Conservation (phyloP, 2,888 invertebrate species). For the Conops quadrifasciatus region DNA sequence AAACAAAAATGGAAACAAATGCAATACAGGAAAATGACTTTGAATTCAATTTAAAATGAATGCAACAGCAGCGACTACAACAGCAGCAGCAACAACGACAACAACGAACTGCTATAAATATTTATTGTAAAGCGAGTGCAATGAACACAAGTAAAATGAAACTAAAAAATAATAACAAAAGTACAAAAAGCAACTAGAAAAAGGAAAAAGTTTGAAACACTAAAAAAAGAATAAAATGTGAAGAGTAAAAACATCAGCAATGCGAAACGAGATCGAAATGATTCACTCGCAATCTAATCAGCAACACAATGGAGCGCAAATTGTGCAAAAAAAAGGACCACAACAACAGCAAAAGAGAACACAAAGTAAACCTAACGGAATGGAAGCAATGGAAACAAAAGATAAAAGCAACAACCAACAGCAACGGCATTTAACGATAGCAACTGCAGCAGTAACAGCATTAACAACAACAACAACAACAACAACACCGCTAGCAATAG, state of each 20-base stretch:
- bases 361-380: background rate
- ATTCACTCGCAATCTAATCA: constrained; percentile 40
- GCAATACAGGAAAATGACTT: constrained; percentile 33
- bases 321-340: constrained; percentile 12
- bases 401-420: background rate
- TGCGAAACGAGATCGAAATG: constrained; percentile 34
- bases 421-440: too few species aligned
- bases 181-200: background rate
- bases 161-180: constrained; percentile 6
- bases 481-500: background rate
- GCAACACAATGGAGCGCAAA: constrained; percentile 31
- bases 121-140: constrained; percentile 14
- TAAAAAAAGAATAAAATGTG: background rate
- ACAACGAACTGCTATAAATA: constrained; percentile 21
- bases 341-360: background rate
- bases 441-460: background rate
- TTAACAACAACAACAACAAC: constrained; percentile 1
- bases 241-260: too few species aligned
- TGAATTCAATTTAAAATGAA: constrained; percentile 42
- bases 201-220: background rate
- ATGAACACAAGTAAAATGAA: background rate
- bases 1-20: constrained; percentile 6
- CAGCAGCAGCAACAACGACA: constrained; percentile 1
- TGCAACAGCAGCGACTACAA: constrained; percentile 30
- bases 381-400: background rate